Evolutionary conservation across 30 jellyfish, hydroid and myxozoan genomes (phyloP).

Genomic region (Phacellophora camtschatica): DNA sequence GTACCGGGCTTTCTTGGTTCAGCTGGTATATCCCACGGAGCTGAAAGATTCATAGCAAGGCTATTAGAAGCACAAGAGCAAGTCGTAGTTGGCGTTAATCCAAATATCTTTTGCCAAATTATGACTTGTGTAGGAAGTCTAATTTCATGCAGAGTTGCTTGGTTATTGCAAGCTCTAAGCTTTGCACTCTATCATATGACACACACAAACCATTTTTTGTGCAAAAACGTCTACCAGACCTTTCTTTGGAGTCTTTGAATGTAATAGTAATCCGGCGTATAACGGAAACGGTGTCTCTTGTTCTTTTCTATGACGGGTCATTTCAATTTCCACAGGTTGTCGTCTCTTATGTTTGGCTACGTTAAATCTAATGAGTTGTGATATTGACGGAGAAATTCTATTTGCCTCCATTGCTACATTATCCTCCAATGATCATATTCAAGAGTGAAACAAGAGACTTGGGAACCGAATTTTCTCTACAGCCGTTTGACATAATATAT

Average conservation of each 20-base stretch:
- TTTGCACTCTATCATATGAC: slow-evolving; percentile 11
- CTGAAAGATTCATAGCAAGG: no score
- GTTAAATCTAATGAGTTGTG: not conserved
- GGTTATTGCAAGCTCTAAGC: not conserved
- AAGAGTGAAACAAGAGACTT: not conserved
- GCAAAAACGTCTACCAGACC: not conserved
- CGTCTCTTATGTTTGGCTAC: not conserved
- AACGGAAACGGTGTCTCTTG: slow-evolving; percentile 16
- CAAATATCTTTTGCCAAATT: no score
- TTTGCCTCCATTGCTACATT: not conserved
- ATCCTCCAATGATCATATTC: not conserved
- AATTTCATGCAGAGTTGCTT: slow-evolving; percentile 32
- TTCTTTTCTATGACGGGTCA: not conserved
- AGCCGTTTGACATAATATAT: not conserved
- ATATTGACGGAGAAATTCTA: not conserved
- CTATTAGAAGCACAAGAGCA: no score
- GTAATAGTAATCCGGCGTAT: not conserved
- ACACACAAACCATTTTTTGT: not conserved
- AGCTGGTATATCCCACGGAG: no score
- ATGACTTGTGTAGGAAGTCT: no score
- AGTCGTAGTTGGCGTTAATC: no score
- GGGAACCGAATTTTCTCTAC: not conserved
- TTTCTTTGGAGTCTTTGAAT: not conserved
- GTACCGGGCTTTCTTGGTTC: no score
- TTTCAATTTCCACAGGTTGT: not conserved